Conservation (phyloP, 2,888 invertebrate genomes). For the Archips crataeganus region DNA sequence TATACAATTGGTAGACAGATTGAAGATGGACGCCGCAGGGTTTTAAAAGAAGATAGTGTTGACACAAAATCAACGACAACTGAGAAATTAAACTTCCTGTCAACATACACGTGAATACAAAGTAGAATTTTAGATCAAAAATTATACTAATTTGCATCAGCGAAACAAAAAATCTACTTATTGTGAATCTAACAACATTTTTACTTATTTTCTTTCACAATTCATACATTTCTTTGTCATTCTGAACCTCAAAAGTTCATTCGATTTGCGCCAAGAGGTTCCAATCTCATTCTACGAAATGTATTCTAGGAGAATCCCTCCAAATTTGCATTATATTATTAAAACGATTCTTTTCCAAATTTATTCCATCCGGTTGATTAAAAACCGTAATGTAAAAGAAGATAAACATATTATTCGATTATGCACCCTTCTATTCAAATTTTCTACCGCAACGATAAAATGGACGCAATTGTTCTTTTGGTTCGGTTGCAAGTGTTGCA, state of each 20-base stretch:
- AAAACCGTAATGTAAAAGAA: constrained; percentile 29
- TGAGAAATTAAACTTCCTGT: too few relatives aligned
- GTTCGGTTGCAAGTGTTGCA: background rate
- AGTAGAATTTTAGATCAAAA: too few relatives aligned
- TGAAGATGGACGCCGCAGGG: background rate
- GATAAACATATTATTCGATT: constrained; percentile 41
- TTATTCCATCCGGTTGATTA: constrained; percentile 36
- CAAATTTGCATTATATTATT: constrained; percentile 29
- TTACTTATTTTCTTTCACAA: background rate
- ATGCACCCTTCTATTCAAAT: constrained; percentile 41
- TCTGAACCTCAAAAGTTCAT: background rate
- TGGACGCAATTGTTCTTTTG: background rate
- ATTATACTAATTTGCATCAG: too few relatives aligned
- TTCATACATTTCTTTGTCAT: background rate
- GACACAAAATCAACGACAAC: too few relatives aligned
- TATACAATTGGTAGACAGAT: background rate
- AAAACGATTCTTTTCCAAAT: constrained; percentile 11
- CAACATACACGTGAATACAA: too few relatives aligned
- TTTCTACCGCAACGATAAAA: constrained; percentile 12
- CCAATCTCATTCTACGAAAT: background rate
- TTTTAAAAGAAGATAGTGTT: too few relatives aligned
- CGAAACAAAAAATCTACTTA: too few relatives aligned
- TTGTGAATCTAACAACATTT: background rate
- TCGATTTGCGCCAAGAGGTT: background rate
- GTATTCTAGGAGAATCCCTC: background rate